Percentiles rank a stretch among this genome's conserved stretches.
These are phyloP conservation scores for Calyptomena viridis DNA, from an alignment of 2,113 vertebrate species.

Conservation along the genomic window DNA sequence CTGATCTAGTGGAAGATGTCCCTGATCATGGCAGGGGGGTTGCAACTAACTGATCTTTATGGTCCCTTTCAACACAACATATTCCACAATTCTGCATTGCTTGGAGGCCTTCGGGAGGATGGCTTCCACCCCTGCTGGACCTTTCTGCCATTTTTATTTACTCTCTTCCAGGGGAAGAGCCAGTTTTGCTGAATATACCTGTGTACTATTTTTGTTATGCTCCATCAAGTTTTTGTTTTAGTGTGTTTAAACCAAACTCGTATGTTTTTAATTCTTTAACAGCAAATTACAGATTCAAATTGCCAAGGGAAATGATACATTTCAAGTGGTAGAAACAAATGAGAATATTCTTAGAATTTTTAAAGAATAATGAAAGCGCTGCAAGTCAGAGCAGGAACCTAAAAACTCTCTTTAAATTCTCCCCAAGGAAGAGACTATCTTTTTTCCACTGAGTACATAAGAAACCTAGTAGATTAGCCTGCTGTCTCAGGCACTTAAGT, in stretches of 20 bases:
- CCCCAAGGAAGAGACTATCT: neutral
- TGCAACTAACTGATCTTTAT: neutral
- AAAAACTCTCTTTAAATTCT: conserved; percentile 3
- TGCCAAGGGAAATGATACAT: neutral
- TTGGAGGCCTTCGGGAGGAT: neutral
- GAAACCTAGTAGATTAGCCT: conserved; percentile 24
- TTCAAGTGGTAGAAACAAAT: neutral
- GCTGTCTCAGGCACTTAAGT: conserved; percentile 27
- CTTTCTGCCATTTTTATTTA: neutral
- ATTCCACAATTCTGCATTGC: neutral
- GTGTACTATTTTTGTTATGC: neutral
- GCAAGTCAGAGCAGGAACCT: neutral
- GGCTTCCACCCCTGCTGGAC: neutral
- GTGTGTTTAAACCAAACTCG: neutral
- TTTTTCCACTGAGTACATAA: neutral
- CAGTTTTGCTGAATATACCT: neutral
- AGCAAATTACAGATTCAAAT: neutral
- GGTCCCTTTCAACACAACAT: neutral
- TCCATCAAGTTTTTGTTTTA: neutral
- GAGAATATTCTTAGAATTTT: neutral
- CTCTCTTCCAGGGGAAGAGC: neutral
- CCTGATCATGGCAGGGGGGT: neutral
- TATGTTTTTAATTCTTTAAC: neutral
- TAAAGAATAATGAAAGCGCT: neutral
- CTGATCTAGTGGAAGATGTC: neutral